Conservation (phyloP, 1,140 invertebrate genomes). For the Pantala flavescens region DNA sequence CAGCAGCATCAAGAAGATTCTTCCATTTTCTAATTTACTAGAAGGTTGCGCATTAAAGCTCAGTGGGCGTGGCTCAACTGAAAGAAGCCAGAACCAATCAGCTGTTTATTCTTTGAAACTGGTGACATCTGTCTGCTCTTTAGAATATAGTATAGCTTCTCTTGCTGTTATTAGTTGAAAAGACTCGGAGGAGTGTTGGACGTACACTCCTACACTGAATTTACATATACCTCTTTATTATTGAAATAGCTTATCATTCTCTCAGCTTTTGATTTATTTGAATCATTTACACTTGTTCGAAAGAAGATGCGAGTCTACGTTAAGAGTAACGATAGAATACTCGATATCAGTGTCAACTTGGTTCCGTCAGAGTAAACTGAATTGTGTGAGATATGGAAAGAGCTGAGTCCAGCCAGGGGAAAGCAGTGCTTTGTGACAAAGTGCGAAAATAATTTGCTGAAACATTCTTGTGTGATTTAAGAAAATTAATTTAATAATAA, state of each 20-base stretch:
- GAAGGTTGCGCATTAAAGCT: slow-evolving; percentile 14
- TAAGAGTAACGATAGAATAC: neutral
- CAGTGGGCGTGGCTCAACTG: slow-evolving; percentile 13
- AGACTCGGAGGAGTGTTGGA: neutral
- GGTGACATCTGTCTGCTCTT: neutral
- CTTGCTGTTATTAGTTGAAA: neutral
- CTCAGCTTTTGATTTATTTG: too few relatives aligned
- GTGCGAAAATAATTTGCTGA: neutral
- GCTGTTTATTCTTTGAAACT: neutral
- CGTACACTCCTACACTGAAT: too few relatives aligned
- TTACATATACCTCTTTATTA: too few relatives aligned
- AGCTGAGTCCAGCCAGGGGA: neutral
- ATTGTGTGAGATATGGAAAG: neutral
- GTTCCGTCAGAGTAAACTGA: neutral
- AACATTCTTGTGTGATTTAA: neutral
- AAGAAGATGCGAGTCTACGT: neutral
- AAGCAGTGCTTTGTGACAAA: neutral
- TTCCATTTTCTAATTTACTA: neutral
- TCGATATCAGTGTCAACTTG: neutral
- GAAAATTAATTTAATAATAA: neutral
- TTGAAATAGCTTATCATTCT: too few relatives aligned
- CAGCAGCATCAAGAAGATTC: neutral
- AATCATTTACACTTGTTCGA: too few relatives aligned
- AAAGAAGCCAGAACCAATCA: neutral
- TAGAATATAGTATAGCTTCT: neutral